Conservation (phyloP, 2,888 invertebrate species). For the Nephrotoma flavescens region DNA sequence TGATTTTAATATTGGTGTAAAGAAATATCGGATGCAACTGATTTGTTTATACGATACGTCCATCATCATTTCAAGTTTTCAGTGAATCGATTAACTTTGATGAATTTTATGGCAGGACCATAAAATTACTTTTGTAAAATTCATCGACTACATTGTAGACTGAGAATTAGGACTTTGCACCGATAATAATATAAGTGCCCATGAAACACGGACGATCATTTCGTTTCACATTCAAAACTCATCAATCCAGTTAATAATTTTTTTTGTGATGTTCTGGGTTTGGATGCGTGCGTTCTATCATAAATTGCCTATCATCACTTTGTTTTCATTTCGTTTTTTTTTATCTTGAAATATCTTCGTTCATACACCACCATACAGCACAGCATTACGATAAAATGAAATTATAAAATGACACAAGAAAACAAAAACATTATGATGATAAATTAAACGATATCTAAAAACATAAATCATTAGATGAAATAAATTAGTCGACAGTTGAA, state of each 20-base stretch:
- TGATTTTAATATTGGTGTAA: too few relatives aligned
- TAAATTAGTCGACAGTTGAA: slow-evolving; percentile 18
- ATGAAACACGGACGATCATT: too few relatives aligned
- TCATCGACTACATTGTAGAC: too few relatives aligned
- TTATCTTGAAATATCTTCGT: not conserved
- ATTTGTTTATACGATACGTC: too few relatives aligned
- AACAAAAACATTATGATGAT: slow-evolving; percentile 7
- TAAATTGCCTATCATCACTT: not conserved
- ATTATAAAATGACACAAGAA: not conserved
- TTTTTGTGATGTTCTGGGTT: not conserved
- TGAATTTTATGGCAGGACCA: too few relatives aligned
- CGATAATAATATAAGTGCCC: too few relatives aligned
- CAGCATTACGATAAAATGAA: not conserved
- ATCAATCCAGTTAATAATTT: not conserved
- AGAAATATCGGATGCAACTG: too few relatives aligned
- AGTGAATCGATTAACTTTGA: too few relatives aligned
- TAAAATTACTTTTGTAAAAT: too few relatives aligned
- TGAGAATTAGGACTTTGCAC: too few relatives aligned
- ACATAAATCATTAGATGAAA: slow-evolving; percentile 16
- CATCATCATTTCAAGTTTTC: too few relatives aligned
- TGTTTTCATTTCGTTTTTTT: not conserved
- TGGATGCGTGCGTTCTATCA: not conserved
- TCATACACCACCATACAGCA: not conserved
- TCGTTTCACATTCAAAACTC: not conserved
- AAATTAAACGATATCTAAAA: slow-evolving; percentile 11